Evolutionary conservation across 1,140 invertebrate genomes (phyloP).

Genomic region (Augochlora pura): DNA sequence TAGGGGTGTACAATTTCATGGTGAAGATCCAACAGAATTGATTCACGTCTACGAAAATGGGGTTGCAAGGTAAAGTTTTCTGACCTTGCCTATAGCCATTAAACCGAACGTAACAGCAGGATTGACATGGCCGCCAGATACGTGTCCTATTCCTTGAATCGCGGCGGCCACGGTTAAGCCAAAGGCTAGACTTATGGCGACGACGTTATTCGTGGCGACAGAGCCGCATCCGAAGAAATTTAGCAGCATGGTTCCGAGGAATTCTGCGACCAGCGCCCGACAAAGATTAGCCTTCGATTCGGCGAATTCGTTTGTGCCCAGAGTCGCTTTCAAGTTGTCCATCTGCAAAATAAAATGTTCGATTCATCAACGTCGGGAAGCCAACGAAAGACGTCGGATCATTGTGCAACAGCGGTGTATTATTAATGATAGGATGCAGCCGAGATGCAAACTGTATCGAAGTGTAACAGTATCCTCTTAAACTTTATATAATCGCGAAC

Average conservation of each 20-base stretch:
- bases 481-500: background rate
- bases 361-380: background rate
- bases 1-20: no score
- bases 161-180: constrained; percentile 91
- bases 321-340: constrained; percentile 82
- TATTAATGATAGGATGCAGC: background rate
- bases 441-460: background rate
- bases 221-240: constrained; percentile 93
- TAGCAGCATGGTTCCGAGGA: constrained; percentile 89
- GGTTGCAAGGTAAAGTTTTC: background rate
- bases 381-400: background rate
- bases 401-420: background rate
- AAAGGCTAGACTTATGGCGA: constrained; percentile 92
- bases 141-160: constrained; percentile 91
- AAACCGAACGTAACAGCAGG: constrained; percentile 93
- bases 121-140: constrained; percentile 95
- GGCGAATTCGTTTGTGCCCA: constrained; percentile 85
- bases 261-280: constrained; percentile 90
- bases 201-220: constrained; percentile 82
- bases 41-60: no score
- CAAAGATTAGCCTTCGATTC: constrained; percentile 82
- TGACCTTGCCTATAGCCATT: constrained; percentile 88
- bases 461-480: background rate
- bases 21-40: no score
- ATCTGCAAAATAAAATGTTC: constrained; percentile 11